Evolutionary conservation across 2,113 vertebrate species (phyloP), one percentile per base, ranked within the genome.

Genomic region (Centropus bengalensis): DNA sequence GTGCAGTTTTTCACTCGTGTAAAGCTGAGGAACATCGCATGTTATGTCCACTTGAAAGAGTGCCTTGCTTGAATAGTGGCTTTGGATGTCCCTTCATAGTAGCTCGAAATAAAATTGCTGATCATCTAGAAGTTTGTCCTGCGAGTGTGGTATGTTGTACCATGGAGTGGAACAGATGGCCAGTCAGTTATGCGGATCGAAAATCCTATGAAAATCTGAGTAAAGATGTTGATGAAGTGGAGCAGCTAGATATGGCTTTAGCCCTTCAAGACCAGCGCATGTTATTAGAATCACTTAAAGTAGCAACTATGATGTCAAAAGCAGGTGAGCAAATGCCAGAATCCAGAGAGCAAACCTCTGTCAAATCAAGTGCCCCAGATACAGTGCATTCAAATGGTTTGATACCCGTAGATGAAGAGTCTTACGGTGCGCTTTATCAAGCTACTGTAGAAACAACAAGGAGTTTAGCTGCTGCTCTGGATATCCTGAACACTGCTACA

Each of bases 91-190:
- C 99, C 1, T 98, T 98, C 94, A 96, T 96, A 69, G 93, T 99
- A 96, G 96, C 98, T 26, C 98, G 99, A 92, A 98, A 98, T 94
- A 99, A 99, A 96, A 98, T 99, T 91, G 98, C 98, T 59, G 98
- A 99, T 71, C 99, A 99, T 95, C 98, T 99, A 36, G 98, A 99
- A 96, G 95, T 98, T 71, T 99, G 99, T 94, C 99, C 99, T 27
- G 99, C 99, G 56, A 99, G 99, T 51, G 99, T 99, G 55, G 99
- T 99, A 13, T 99, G 99, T 96, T 99, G 99, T 97, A 99, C 99
- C 32, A 99, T 99, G 99, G 99, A 99, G 94, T 99, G 99, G 99
- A 99, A 99, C 86, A 98, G 99, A 88, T 99, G 99, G 99, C 99
- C 99, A 3, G 98, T 99, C 89, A 99, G 99, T 96, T 98, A 99